These are phyloP conservation scores for Xanthia icteritia DNA, from an alignment of 2,888 invertebrate genomes.

Conservation along the genomic window DNA sequence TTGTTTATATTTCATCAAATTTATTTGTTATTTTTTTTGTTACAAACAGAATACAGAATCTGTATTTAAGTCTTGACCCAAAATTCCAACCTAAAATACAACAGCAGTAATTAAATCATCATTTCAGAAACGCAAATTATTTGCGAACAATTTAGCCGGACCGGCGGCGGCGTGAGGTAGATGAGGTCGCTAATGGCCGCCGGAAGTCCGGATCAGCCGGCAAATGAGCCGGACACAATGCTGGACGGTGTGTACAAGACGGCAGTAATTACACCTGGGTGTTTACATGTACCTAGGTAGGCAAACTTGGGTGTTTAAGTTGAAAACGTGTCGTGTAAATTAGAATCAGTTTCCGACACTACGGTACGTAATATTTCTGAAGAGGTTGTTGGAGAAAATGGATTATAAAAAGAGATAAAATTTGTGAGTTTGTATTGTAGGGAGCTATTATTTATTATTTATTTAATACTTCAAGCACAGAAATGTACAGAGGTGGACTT, in stretches of 20 bases:
- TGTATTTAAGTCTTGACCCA: too few relatives aligned
- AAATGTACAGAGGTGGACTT: too few relatives aligned
- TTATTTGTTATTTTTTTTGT: too few relatives aligned
- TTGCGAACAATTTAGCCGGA: constrained; percentile 43
- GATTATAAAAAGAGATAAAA: not conserved
- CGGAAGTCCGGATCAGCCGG: constrained; percentile 56
- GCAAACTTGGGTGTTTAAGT: constrained; percentile 15
- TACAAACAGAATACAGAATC: not conserved
- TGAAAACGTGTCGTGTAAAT: constrained; percentile 4
- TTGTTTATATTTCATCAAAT: too few relatives aligned
- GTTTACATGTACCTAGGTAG: constrained; percentile 11
- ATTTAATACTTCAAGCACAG: too few relatives aligned
- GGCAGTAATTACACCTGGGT: constrained; percentile 49
- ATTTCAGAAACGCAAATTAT: constrained; percentile 41
- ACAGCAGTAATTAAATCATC: constrained; percentile 14
- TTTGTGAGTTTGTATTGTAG: not conserved
- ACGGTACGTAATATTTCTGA: not conserved
- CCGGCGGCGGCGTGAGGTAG: constrained; percentile 33
- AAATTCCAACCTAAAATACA: not conserved
- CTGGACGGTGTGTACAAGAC: constrained; percentile 51
- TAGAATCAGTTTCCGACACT: not conserved
- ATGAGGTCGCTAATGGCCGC: constrained; percentile 44
- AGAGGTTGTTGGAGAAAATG: not conserved
- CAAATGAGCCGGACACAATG: constrained; percentile 55
- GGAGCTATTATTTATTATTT: too few relatives aligned